phyloP scores from a whole-genome alignment of 1,140 invertebrate species.

The Drosophila azteca region DNA sequence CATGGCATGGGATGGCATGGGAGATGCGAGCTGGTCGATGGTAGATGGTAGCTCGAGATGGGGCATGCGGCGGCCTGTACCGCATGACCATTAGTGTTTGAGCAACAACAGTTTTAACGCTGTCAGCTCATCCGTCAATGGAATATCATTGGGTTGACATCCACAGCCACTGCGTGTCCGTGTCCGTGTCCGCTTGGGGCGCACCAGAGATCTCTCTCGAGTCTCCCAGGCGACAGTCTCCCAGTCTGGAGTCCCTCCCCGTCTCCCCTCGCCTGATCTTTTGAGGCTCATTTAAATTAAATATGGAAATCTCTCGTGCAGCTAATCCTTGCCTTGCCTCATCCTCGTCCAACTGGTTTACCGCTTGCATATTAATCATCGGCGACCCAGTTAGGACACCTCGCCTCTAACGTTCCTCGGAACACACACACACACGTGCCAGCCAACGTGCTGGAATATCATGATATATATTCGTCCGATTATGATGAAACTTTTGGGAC shows the following conservation, averaged over 20 bases:
- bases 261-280: constrained; percentile 3
- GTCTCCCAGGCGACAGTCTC: too few relatives aligned
- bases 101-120: constrained; percentile 83
- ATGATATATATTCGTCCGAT: too few relatives aligned
- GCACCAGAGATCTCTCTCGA: neutral
- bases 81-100: constrained; percentile 81
- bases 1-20: neutral
- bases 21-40: too few relatives aligned
- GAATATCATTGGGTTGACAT: constrained; percentile 83
- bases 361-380: constrained; percentile 57
- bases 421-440: too few relatives aligned
- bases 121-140: constrained; percentile 84
- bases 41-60: neutral
- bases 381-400: constrained; percentile 58
- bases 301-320: constrained; percentile 80
- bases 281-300: constrained; percentile 76
- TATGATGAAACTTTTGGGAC: too few relatives aligned
- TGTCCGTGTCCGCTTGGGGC: constrained; percentile 60
- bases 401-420: too few relatives aligned
- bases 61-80: neutral
- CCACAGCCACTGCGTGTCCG: constrained; percentile 55
- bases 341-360: constrained; percentile 48
- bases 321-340: constrained; percentile 63
- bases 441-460: too few relatives aligned
- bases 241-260: constrained; percentile 9